Percentiles rank a stretch among this genome's conserved stretches.
These are phyloP conservation scores for Nannospalax galili DNA, from an alignment of 2,113 vertebrate genomes.

Conservation along the genomic window DNA sequence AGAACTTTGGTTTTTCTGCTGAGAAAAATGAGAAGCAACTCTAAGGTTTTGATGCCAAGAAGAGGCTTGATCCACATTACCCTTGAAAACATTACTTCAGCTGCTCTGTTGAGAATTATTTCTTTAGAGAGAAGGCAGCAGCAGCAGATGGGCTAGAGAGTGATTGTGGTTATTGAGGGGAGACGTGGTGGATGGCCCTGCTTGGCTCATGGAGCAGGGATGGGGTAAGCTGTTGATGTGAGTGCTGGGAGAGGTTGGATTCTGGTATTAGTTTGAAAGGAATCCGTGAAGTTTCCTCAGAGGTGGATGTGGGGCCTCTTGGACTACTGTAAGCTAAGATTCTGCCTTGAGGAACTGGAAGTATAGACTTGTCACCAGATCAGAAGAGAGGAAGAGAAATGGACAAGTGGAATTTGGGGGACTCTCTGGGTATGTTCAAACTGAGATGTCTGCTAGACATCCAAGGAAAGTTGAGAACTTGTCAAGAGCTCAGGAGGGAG, in stretches of 20 bases:
- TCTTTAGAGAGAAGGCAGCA: neutral
- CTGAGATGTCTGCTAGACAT: neutral
- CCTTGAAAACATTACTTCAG: neutral
- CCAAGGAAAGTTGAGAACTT: neutral
- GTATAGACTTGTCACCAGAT: neutral
- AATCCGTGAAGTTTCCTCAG: neutral
- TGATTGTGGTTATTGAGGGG: neutral
- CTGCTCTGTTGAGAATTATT: neutral
- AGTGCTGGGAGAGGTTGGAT: neutral
- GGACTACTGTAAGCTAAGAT: neutral
- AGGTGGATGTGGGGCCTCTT: neutral
- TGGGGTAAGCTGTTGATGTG: neutral
- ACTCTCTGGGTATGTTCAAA: neutral
- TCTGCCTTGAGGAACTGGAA: neutral
- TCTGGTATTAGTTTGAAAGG: neutral
- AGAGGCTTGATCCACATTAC: neutral
- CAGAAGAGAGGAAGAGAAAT: neutral
- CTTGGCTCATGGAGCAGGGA: neutral
- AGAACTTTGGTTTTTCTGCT: too few species aligned
- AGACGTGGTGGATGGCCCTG: neutral
- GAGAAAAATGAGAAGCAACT: neutral
- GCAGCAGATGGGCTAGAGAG: neutral
- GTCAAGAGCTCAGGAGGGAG: neutral
- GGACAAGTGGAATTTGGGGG: neutral
- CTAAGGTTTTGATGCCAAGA: neutral